A percentile compares a stretch with the other conserved stretches of the same genome.
These are phyloP conservation scores for Dryomyza anilis DNA, from an alignment of 2,888 invertebrate species.

Conservation along the genomic window DNA sequence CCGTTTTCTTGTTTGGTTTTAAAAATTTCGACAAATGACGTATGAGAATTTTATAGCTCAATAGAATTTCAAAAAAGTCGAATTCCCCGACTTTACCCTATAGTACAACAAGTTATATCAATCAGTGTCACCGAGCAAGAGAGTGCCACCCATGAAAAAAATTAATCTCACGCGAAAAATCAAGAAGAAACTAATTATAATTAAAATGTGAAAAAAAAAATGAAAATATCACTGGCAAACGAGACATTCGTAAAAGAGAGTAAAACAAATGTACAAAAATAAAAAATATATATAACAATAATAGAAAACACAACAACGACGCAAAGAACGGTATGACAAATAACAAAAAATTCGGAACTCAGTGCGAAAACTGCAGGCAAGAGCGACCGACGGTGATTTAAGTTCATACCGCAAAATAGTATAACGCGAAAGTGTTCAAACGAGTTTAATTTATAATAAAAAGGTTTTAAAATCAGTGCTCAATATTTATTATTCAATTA, in stretches of 20 bases:
- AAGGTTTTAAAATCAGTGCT: too few relatives aligned
- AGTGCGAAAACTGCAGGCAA: slow-evolving; percentile 7
- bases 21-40: too few relatives aligned
- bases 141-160: neutral
- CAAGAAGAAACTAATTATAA: neutral
- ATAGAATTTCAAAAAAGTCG: too few relatives aligned
- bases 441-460: too few relatives aligned
- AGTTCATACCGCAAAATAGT: too few relatives aligned
- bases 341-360: neutral
- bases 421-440: neutral
- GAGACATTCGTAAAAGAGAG: neutral
- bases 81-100: too few relatives aligned
- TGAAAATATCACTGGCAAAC: neutral
- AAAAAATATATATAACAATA: neutral
- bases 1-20: too few relatives aligned
- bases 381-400: neutral
- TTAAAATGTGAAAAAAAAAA: neutral
- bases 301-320: neutral
- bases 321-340: neutral
- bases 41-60: too few relatives aligned
- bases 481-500: too few relatives aligned
- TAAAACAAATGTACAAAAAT: neutral
- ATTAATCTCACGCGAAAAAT: slow-evolving; percentile 1
- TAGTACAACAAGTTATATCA: too few relatives aligned
- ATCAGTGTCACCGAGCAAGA: neutral